A percentile compares a stretch with the other conserved stretches of the same genome.
Conservation (phyloP, 2,113 vertebrate species). For the Sorex fumeus region DNA sequence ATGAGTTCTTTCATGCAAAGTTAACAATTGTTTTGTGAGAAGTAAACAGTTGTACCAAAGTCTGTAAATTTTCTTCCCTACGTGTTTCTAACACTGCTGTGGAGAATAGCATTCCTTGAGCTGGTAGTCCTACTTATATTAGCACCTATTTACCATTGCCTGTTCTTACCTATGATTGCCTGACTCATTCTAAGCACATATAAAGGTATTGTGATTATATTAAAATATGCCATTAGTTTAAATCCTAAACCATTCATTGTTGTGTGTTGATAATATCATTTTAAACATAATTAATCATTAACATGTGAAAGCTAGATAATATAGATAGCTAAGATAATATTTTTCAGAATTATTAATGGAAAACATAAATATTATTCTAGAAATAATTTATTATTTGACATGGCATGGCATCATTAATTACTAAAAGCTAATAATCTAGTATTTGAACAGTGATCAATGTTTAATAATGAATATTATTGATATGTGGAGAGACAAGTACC, state of each 20-base stretch:
- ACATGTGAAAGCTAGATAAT: too few relatives aligned
- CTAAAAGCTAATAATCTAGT: neutral
- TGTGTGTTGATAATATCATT: neutral
- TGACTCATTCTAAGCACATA: neutral
- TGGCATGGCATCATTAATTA: neutral
- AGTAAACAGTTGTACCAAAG: too few relatives aligned
- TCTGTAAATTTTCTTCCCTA: neutral
- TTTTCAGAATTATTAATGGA: neutral
- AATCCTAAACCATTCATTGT: neutral
- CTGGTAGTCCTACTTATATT: fast-evolving
- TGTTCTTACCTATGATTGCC: too few relatives aligned
- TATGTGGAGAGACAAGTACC: neutral
- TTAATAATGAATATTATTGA: neutral
- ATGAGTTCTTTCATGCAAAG: too few relatives aligned
- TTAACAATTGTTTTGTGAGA: too few relatives aligned
- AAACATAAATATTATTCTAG: neutral
- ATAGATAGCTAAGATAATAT: neutral
- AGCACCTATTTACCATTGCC: neutral
- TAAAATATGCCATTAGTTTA: neutral
- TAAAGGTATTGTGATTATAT: neutral
- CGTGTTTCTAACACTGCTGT: fast-evolving
- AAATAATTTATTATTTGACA: neutral
- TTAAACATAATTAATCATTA: neutral
- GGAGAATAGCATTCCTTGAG: fast-evolving
- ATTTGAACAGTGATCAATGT: neutral